Conservation (phyloP, 2,888 invertebrate genomes). For the Drosophila maculinotata region DNA sequence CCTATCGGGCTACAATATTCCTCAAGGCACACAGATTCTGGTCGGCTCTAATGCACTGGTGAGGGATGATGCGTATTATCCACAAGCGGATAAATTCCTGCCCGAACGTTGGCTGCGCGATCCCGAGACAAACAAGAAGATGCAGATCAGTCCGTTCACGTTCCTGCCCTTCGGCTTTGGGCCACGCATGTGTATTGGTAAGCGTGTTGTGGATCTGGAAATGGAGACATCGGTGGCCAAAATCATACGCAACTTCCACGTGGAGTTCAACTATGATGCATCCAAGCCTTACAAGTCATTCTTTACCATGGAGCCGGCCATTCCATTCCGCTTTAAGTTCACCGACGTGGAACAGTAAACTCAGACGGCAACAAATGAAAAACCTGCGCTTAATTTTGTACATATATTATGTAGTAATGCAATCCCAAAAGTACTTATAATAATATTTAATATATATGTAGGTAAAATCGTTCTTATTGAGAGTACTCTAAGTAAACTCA, state of each 20-base stretch:
- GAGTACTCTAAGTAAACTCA: too few species aligned
- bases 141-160: slow-evolving; percentile 85
- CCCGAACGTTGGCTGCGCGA: slow-evolving; percentile 90
- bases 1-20: slow-evolving; percentile 88
- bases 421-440: not conserved
- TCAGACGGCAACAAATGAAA: not conserved
- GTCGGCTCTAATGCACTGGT: slow-evolving; percentile 88
- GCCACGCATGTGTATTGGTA: slow-evolving; percentile 89
- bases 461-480: not conserved
- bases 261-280: slow-evolving; percentile 73
- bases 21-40: slow-evolving; percentile 88
- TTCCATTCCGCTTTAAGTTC: slow-evolving; percentile 82
- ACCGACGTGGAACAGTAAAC: slow-evolving; percentile 60
- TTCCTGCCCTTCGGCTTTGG: slow-evolving; percentile 90
- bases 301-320: slow-evolving; percentile 78
- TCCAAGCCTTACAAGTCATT: slow-evolving; percentile 59
- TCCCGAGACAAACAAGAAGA: slow-evolving; percentile 45
- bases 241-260: slow-evolving; percentile 75
- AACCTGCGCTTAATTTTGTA: not conserved
- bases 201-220: slow-evolving; percentile 90
- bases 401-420: too few species aligned
- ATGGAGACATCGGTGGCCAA: slow-evolving; percentile 86
- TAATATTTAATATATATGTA: not conserved
- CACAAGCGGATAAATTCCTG: slow-evolving; percentile 87
- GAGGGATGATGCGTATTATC: slow-evolving; percentile 87